phyloP scores from a whole-genome alignment of 2,888 invertebrate genomes.

The Polydrusus cervinus region DNA sequence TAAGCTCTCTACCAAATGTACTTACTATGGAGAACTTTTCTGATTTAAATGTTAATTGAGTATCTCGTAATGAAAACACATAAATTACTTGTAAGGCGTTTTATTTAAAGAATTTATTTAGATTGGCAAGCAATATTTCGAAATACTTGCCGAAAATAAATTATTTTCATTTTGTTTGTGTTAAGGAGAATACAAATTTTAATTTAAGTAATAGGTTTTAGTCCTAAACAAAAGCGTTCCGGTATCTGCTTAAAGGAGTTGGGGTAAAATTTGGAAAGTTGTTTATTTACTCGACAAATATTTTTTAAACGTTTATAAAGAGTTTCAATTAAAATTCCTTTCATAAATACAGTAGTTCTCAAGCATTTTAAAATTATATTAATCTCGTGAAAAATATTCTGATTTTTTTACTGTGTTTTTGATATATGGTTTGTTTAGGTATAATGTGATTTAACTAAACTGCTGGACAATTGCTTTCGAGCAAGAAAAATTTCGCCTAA shows the following conservation, averaged over 20 bases:
- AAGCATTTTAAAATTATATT: no score
- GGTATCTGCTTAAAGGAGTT: not conserved
- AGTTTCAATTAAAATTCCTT: no score
- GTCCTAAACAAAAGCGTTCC: constrained; percentile 7
- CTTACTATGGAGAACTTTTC: constrained; percentile 43
- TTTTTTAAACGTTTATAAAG: not conserved
- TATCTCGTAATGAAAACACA: constrained; percentile 47
- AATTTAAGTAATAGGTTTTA: constrained; percentile 21
- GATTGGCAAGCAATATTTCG: constrained; percentile 41
- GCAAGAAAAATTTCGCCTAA: no score
- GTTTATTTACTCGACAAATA: not conserved
- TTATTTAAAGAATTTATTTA: constrained; percentile 47
- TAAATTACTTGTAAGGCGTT: constrained; percentile 46
- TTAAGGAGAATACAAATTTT: constrained; percentile 18
- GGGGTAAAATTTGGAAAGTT: not conserved
- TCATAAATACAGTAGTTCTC: no score
- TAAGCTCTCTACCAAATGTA: constrained; percentile 22
- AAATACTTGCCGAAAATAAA: constrained; percentile 36
- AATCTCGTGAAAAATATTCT: no score
- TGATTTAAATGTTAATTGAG: constrained; percentile 51
- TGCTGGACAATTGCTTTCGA: no score
- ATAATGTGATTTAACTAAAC: no score
- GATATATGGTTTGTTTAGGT: no score
- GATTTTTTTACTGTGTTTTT: no score
- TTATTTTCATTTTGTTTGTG: constrained; percentile 35